These are phyloP conservation scores for Ciconia stormi DNA, from an alignment of 2,113 vertebrate genomes.

Conservation along the genomic window DNA sequence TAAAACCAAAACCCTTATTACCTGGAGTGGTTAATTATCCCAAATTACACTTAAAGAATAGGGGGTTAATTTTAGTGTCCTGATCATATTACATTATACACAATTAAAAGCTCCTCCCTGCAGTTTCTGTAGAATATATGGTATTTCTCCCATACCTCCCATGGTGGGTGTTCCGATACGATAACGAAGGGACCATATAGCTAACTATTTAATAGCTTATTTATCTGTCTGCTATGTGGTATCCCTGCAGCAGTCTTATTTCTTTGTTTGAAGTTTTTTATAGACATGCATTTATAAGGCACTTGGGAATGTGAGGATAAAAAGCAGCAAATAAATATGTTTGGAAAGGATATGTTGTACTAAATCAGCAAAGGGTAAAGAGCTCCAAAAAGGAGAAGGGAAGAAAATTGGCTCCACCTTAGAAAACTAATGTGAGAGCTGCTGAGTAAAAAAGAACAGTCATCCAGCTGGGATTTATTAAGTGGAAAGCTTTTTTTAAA, in stretches of 20 bases:
- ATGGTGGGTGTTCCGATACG: neutral
- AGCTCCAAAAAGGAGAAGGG: neutral
- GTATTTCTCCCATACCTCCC: neutral
- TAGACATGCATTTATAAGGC: neutral
- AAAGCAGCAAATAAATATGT: conserved; percentile 27
- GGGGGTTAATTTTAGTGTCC: neutral
- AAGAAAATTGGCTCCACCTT: conserved; percentile 19
- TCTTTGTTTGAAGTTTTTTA: conserved; percentile 11
- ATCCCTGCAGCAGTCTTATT: neutral
- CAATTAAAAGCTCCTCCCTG: neutral
- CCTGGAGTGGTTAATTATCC: neutral
- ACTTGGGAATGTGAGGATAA: neutral
- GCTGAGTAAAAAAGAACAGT: neutral
- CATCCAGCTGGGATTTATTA: conserved; percentile 35
- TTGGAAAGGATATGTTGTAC: neutral
- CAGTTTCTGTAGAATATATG: neutral
- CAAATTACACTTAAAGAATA: neutral
- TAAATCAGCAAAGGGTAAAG: neutral
- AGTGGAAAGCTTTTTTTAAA: neutral
- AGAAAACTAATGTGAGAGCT: conserved; percentile 3
- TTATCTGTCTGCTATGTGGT: neutral
- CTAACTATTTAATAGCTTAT: conserved; percentile 24
- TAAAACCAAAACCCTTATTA: neutral
- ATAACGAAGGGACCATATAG: neutral
- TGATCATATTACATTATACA: neutral